A percentile compares a stretch with the other conserved stretches of the same genome.
phyloP scores from a whole-genome alignment of 2,113 vertebrate species.

The Tychaedon coryphoeus region DNA sequence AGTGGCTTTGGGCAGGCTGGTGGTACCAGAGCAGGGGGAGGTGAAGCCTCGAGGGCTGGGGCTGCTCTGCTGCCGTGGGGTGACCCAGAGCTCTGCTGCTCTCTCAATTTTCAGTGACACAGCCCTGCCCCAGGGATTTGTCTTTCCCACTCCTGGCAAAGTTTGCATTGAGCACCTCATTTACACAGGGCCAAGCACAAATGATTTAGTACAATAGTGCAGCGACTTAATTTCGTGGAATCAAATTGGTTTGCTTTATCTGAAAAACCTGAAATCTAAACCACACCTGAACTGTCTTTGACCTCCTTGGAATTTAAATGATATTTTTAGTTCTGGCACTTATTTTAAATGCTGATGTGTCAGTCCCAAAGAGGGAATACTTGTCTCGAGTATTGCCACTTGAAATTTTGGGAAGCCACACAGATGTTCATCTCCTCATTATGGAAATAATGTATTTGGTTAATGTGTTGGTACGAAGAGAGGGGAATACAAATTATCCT shows the following conservation, averaged over 20 bases:
- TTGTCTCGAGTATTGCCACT: conserved; percentile 62
- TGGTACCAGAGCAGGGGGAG: background rate
- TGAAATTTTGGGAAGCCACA: conserved; percentile 65
- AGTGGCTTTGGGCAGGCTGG: background rate
- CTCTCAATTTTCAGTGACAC: fast-evolving
- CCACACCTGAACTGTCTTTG: conserved; percentile 26
- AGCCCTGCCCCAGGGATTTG: fast-evolving
- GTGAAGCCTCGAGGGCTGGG: background rate
- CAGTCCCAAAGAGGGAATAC: conserved; percentile 45
- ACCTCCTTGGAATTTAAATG: background rate
- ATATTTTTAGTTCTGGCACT: conserved; percentile 12
- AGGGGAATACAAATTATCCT: conserved; percentile 62
- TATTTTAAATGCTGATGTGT: conserved; percentile 48
- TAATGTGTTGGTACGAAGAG: conserved; percentile 55
- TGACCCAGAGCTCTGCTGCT: fast-evolving
- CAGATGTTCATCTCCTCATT: conserved; percentile 68
- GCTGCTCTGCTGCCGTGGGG: background rate
- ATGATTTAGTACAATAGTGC: background rate
- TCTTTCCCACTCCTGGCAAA: background rate
- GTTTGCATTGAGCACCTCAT: background rate
- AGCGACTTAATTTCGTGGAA: background rate
- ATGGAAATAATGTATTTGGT: conserved; percentile 66
- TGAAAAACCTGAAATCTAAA: background rate
- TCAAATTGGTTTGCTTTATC: background rate
- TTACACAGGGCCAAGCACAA: background rate